Percentiles rank a stretch among this genome's conserved stretches.
Conservation (phyloP, 2,797 vertebrate genomes). For the Odontamblyopus rebecca region DNA sequence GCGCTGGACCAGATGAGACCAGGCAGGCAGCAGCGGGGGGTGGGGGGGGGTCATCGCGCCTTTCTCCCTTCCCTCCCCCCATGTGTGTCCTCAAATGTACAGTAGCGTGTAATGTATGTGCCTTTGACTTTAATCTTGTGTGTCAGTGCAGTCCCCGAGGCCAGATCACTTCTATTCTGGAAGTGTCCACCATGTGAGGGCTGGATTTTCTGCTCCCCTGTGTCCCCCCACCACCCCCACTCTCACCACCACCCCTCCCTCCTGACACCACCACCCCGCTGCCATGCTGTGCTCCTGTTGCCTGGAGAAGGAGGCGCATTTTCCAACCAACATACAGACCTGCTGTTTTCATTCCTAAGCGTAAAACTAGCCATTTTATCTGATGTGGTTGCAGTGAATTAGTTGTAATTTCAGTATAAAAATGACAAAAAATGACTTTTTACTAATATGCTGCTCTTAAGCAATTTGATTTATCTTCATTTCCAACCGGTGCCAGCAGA, state of each 20-base stretch:
- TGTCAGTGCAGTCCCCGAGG: constrained; percentile 53
- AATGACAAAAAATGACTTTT: not conserved
- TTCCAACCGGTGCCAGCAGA: not conserved
- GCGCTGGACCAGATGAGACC: constrained; percentile 65
- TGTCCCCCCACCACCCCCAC: constrained; percentile 9
- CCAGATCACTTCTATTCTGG: constrained; percentile 50
- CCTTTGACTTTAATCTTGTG: constrained; percentile 56
- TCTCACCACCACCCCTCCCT: not conserved
- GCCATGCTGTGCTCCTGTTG: constrained; percentile 35
- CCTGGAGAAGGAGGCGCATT: constrained; percentile 18
- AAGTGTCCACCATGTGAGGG: constrained; percentile 30
- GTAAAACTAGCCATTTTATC: not conserved
- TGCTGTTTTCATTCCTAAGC: constrained; percentile 1
- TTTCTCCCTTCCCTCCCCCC: constrained; percentile 37
- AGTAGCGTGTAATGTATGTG: constrained; percentile 54
- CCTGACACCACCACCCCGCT: constrained; percentile 14
- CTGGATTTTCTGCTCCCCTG: constrained; percentile 31
- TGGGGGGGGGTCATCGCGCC: constrained; percentile 54
- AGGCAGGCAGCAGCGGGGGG: constrained; percentile 36
- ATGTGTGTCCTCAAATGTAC: constrained; percentile 48
- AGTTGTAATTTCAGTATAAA: not conserved
- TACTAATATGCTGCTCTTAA: not conserved
- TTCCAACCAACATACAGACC: constrained; percentile 9
- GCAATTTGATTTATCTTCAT: not conserved
- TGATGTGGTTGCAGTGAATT: not conserved